Conservation (phyloP, 2,888 invertebrate species). For the Dynastes grantii region DNA sequence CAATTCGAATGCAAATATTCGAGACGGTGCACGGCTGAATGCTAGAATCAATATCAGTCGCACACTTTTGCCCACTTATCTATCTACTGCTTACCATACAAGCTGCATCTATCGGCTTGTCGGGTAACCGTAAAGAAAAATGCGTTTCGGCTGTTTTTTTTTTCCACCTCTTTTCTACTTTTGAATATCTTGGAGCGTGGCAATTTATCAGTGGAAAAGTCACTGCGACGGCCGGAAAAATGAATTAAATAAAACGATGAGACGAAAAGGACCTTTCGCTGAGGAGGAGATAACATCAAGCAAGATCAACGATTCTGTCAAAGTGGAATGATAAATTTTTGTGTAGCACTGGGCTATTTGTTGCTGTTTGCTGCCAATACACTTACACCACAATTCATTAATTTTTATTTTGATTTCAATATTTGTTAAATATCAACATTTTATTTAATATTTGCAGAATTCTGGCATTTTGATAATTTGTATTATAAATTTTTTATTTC, state of each 20-base stretch:
- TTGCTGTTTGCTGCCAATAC: too few relatives aligned
- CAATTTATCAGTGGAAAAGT: constrained; percentile 8
- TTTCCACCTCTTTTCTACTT: neutral
- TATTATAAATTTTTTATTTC: too few relatives aligned
- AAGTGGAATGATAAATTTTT: neutral
- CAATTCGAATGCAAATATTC: neutral
- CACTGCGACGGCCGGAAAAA: neutral
- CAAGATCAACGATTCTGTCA: constrained; percentile 5
- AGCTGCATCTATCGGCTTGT: neutral
- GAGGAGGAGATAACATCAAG: neutral
- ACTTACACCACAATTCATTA: too few relatives aligned
- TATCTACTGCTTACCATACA: neutral
- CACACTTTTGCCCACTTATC: neutral
- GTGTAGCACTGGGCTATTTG: too few relatives aligned
- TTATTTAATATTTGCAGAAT: too few relatives aligned
- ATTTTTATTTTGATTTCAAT: too few relatives aligned
- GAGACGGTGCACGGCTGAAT: neutral
- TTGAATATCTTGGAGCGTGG: neutral
- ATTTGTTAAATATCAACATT: too few relatives aligned
- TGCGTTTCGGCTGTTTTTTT: neutral
- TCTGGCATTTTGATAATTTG: too few relatives aligned
- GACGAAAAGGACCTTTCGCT: neutral
- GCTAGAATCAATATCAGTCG: neutral
- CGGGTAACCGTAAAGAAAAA: neutral
- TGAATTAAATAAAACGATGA: neutral